Evolutionary conservation across 2,888 invertebrate genomes (phyloP), one percentile per base, ranked within the genome.

Genomic region (Drosophila maculinotata): DNA sequence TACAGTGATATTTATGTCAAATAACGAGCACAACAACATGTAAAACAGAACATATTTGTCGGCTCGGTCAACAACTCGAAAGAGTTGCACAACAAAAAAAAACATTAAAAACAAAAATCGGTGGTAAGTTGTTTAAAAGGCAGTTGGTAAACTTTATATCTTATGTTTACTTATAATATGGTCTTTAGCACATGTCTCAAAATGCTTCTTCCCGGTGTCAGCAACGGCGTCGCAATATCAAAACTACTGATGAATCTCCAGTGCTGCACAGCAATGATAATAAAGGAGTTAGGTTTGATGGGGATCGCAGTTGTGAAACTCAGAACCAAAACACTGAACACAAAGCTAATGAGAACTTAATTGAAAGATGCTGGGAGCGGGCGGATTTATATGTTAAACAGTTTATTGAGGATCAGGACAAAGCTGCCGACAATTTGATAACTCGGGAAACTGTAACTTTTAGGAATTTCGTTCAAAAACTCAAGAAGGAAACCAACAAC

Each of bases 1-100:
- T 58, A 60, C 80, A 36, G n/a, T 42, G 82, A 58, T 47, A 44
- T 69, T 67, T 63, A 45, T 75, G 79, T 78, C 79, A 82, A 62
- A 62, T 20, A 49, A 35, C 28, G 33, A 39, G n/a, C 44, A 54
- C 33, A 42, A 51, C 36, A 52, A 23, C 23, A 59, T 30, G 7
- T 59, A n/a, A 8, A 10, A 17, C 23, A 17, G 2, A 39, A 41
- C 15, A 39, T 30, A 30, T 25, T 12, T 42, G 10, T 44, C 35
- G 25, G 28, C 14, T 35, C 17, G 38, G 31, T 15, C 6, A 12
- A 14, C 9, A 33, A 36, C 44, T 23, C 33, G 20, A 30, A 25
- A 35, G 15, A 62, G 14, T 7, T 36, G 12, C 15, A 30, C 23
- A 49, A 41, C 5, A 45, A 20, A 1, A 33, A 26, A 17, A 33